These are phyloP conservation scores for Pristionchus maxplancki DNA, from an alignment of 2,888 invertebrate species.

Conservation along the genomic window DNA sequence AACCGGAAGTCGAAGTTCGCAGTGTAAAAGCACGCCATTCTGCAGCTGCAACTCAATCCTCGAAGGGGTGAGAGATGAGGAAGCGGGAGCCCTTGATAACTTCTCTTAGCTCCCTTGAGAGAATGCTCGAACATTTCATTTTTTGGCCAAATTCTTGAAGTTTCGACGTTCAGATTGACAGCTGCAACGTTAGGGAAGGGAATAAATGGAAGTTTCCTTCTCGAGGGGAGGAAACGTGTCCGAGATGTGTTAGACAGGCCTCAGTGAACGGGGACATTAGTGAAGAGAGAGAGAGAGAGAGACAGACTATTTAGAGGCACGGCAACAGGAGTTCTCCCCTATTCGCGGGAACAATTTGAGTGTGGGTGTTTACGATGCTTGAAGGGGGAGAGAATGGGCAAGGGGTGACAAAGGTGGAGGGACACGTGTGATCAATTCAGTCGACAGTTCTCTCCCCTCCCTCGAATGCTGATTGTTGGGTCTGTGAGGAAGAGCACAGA, in stretches of 20 bases:
- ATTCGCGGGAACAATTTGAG: background rate
- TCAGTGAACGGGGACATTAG: background rate
- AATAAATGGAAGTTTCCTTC: background rate
- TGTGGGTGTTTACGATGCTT: constrained; percentile 5
- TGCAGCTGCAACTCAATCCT: background rate
- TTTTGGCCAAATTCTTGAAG: background rate
- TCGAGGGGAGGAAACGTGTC: background rate
- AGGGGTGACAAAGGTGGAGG: background rate
- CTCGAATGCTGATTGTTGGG: background rate
- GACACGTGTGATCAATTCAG: background rate
- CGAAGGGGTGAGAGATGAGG: background rate
- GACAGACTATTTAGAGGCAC: background rate
- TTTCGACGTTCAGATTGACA: background rate
- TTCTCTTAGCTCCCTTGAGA: background rate
- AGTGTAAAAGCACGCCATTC: background rate
- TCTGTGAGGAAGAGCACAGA: background rate
- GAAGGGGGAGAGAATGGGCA: background rate
- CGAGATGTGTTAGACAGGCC: background rate
- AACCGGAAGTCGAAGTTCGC: background rate
- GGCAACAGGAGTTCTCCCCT: background rate
- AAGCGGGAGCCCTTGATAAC: background rate
- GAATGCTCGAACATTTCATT: background rate
- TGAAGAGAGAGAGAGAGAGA: no score
- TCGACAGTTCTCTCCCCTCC: background rate
- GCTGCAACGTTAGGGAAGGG: background rate